Evolutionary conservation across 2,888 invertebrate species (phyloP).

Genomic region (Ectemnius lituratus): DNA sequence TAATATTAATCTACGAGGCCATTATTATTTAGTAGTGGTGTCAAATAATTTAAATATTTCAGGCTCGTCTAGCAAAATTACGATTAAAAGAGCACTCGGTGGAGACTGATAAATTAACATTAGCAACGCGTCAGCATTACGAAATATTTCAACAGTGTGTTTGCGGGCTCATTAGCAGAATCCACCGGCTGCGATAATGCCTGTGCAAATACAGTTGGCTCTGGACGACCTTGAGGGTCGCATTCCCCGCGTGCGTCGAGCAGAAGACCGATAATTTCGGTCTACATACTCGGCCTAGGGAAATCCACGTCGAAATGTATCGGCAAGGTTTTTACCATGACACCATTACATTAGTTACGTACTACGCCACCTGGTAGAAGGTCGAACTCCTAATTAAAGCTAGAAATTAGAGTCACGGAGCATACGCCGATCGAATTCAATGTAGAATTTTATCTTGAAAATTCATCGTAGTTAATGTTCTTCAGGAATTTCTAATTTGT

Average conservation of each 20-base stretch:
- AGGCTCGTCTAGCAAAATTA: no score
- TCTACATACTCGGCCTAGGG: background rate
- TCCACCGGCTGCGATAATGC: conserved; percentile 46
- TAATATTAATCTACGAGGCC: no score
- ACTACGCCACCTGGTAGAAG: no score
- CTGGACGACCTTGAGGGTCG: conserved; percentile 39
- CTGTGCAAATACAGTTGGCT: conserved; percentile 52
- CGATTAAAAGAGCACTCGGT: no score
- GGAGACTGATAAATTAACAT: background rate
- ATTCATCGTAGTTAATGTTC: no score
- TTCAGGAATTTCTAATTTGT: no score
- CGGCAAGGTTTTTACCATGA: background rate
- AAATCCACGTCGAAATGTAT: conserved; percentile 1
- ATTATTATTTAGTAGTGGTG: no score
- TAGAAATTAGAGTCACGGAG: no score
- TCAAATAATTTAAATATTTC: no score
- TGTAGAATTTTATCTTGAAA: no score
- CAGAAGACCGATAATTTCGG: conserved; percentile 15
- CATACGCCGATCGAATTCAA: no score
- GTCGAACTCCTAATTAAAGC: no score
- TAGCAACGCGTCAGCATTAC: background rate
- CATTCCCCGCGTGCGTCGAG: conserved; percentile 13
- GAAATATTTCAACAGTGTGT: conserved; percentile 14
- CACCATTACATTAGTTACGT: background rate
- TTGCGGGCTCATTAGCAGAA: conserved; percentile 36